phyloP scores from a whole-genome alignment of 2,113 vertebrate species.

The Sinocyclocheilus anophthalmus region DNA sequence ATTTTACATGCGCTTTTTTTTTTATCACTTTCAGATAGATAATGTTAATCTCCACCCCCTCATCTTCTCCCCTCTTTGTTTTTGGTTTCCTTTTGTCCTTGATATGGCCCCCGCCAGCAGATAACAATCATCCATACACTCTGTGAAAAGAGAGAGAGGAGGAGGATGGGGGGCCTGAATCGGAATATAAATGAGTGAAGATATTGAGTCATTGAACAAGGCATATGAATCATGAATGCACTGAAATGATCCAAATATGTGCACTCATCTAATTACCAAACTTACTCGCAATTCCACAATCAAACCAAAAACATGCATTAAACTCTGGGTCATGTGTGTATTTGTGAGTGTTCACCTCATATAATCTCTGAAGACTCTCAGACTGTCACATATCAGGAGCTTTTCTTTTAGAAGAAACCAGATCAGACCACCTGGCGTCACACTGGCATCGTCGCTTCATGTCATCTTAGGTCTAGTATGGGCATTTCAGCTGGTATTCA shows the following conservation, averaged over 20 bases:
- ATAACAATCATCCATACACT: conserved; percentile 9
- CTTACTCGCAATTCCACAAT: neutral
- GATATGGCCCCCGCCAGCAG: conserved; percentile 3
- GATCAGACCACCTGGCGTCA: neutral
- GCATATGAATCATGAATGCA: neutral
- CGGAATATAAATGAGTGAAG: conserved; percentile 5
- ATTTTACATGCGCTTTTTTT: neutral
- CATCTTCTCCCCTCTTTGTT: conserved; percentile 7
- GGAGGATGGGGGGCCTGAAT: neutral
- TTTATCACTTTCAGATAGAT: neutral
- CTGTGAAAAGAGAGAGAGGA: neutral
- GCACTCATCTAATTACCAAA: neutral
- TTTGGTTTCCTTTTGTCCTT: conserved; percentile 40
- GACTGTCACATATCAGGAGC: neutral
- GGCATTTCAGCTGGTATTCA: neutral
- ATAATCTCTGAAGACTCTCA: neutral
- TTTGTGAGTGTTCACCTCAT: neutral
- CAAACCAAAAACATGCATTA: neutral
- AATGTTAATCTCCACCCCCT: neutral
- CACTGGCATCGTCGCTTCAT: neutral
- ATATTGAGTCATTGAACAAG: neutral
- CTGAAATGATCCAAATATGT: neutral
- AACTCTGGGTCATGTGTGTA: neutral
- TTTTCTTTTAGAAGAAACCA: neutral
- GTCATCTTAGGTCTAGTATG: neutral